phyloP scores from a whole-genome alignment of 2,113 vertebrate genomes.

The Chloebia gouldiae region DNA sequence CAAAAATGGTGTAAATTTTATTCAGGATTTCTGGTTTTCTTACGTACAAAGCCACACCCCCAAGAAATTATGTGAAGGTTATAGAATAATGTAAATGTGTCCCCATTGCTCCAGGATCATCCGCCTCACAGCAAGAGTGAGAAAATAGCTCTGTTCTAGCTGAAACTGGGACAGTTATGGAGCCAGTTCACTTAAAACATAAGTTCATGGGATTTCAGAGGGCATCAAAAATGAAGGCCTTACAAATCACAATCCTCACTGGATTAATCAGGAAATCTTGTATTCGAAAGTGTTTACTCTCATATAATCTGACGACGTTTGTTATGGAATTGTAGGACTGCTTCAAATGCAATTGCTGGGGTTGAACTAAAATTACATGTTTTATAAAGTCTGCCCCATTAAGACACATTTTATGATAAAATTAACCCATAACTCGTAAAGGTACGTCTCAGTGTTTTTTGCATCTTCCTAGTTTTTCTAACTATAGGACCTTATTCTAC shows the following conservation, averaged over 20 bases:
- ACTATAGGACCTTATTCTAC: background rate
- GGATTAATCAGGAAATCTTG: background rate
- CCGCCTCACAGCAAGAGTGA: background rate
- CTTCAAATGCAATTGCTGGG: background rate
- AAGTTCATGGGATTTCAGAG: background rate
- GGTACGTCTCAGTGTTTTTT: background rate
- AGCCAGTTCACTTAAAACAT: background rate
- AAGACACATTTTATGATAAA: background rate
- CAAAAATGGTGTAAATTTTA: background rate
- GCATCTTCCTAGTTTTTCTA: background rate
- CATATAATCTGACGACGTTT: background rate
- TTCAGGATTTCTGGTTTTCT: background rate
- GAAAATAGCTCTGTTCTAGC: background rate
- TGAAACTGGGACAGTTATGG: background rate
- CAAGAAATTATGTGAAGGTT: background rate
- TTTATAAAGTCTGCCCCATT: background rate
- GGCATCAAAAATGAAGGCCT: background rate
- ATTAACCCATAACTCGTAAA: background rate
- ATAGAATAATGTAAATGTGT: background rate
- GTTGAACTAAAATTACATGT: background rate
- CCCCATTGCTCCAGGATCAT: background rate
- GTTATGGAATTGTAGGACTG: background rate
- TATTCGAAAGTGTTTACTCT: background rate
- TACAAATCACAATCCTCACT: background rate
- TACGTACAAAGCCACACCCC: background rate